Conservation (phyloP, 1,140 invertebrate species). For the Musca domestica region DNA sequence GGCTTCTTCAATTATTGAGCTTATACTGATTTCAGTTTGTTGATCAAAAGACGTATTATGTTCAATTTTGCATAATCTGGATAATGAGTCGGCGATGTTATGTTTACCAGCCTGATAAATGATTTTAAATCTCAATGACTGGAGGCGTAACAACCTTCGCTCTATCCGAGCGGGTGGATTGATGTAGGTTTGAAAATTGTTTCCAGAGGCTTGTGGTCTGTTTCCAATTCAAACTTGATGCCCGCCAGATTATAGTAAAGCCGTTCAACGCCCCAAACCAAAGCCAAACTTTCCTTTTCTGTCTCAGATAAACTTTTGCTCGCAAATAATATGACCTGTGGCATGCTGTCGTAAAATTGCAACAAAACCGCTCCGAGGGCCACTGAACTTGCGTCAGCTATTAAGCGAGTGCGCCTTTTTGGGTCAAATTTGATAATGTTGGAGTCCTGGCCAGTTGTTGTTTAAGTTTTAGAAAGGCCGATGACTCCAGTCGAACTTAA, state of each 20-base stretch:
- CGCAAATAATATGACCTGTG: slow-evolving; percentile 26
- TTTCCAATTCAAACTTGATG: slow-evolving; percentile 6
- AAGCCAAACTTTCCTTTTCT: no score
- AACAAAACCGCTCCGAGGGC: slow-evolving; percentile 36
- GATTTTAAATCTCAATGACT: slow-evolving; percentile 43
- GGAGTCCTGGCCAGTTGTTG: no score
- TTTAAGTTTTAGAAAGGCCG: no score
- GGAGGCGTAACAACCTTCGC: slow-evolving; percentile 46
- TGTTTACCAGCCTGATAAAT: slow-evolving; percentile 45
- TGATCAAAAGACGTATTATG: no score
- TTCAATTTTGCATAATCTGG: no score
- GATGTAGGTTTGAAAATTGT: no score
- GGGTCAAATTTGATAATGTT: no score
- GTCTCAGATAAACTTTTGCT: slow-evolving; percentile 48
- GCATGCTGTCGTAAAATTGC: slow-evolving; percentile 30
- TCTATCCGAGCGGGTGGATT: slow-evolving; percentile 45
- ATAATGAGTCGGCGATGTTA: no score
- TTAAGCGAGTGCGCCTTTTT: slow-evolving; percentile 30
- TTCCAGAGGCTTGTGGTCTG: slow-evolving; percentile 26
- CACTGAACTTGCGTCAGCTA: slow-evolving; percentile 40
- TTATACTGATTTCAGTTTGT: no score
- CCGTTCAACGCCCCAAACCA: no score
- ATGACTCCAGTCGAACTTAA: slow-evolving; percentile 27
- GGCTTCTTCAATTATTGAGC: background rate
- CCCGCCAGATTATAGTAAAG: slow-evolving; percentile 15